These are phyloP conservation scores for Ataeniobius toweri DNA, from an alignment of 2,797 vertebrate genomes.

Conservation along the genomic window DNA sequence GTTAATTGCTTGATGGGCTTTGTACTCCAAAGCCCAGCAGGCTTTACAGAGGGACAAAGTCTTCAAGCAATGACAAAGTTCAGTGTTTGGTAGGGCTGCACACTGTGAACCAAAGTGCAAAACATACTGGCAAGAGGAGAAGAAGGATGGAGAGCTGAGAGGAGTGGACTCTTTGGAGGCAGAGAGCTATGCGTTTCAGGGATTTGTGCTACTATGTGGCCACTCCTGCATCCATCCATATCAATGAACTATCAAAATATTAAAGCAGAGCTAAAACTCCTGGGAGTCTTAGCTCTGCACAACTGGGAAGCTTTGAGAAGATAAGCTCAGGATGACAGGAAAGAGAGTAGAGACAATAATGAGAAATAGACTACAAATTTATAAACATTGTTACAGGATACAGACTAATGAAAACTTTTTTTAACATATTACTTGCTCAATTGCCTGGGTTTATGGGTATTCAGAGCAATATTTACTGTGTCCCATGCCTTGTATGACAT, in stretches of 20 bases:
- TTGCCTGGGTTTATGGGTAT: background rate
- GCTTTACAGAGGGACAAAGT: conserved; percentile 41
- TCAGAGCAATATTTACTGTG: background rate
- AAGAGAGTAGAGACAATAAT: conserved; percentile 31
- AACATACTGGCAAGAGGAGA: conserved; percentile 20
- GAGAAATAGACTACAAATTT: conserved; percentile 26
- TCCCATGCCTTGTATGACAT: background rate
- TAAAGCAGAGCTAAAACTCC: conserved; percentile 57
- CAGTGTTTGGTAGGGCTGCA: conserved; percentile 20
- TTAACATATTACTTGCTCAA: background rate
- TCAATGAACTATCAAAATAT: conserved; percentile 56
- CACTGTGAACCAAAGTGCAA: conserved; percentile 33
- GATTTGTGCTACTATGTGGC: conserved; percentile 48
- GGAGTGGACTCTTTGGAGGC: conserved; percentile 49
- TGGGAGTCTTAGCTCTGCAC: background rate
- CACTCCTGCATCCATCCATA: conserved; percentile 46
- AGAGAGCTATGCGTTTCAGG: conserved; percentile 45
- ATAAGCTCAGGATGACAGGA: conserved; percentile 29
- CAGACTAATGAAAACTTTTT: conserved; percentile 16
- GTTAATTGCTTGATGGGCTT: conserved; percentile 48
- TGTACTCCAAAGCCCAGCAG: conserved; percentile 46
- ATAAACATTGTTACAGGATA: background rate
- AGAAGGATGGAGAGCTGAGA: conserved; percentile 33
- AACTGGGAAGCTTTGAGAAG: conserved; percentile 38
- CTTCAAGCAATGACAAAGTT: conserved; percentile 46